Base-by-base conservation (phyloP, 1,140 invertebrate species). In the Drosophila lacertosa region DNA sequence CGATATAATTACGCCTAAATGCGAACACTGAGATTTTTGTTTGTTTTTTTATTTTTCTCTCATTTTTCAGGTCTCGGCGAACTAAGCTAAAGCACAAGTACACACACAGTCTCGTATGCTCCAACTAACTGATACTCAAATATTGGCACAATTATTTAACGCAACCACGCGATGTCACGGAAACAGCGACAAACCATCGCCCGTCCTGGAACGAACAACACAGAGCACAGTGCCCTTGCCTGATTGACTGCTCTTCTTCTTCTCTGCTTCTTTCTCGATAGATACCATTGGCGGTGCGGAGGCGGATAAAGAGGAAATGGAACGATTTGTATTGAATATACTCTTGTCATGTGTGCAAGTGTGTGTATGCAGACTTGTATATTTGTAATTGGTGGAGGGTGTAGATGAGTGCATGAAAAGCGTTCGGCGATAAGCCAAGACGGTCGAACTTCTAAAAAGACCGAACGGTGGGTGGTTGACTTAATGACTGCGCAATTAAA, bases 61-160 rank as follows among this genome's bases (percentile, higher is more conserved):
- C 26, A 24, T n/a, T 55, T 55, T n/a, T n/a, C n/a, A 42, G 40
- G 13, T 29, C 24, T 37, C 16, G 65, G 51, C 53, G 48, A 39
- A 57, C 33, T 40, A 40, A 63, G 26, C 9, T 29, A 29, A 29
- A 29, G 26, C 40, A 45, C 44, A 68, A 45, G 16, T 48, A 45
- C 35, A 62, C 37, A 39, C 37, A 58, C 55, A 77, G 73, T 66
- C 68, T 81, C 68, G 64, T 72, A 55, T 67, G 73, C 63, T 37
- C 20, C 57, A 55, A 65, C 63, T 59, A 86, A 83, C 76, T 77
- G 74, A 63, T 62, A 82, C 65, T 80, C 71, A 89, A 86, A 89
- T 89, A 89, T 89, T 89, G 84, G 75, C 84, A 79, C 68, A 89
- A 84, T 89, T 83, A 89, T 89, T 89, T 89, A 89, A 79, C 78